Evolutionary conservation across 2,888 invertebrate genomes (phyloP).

Genomic region (Trimorus sp.): DNA sequence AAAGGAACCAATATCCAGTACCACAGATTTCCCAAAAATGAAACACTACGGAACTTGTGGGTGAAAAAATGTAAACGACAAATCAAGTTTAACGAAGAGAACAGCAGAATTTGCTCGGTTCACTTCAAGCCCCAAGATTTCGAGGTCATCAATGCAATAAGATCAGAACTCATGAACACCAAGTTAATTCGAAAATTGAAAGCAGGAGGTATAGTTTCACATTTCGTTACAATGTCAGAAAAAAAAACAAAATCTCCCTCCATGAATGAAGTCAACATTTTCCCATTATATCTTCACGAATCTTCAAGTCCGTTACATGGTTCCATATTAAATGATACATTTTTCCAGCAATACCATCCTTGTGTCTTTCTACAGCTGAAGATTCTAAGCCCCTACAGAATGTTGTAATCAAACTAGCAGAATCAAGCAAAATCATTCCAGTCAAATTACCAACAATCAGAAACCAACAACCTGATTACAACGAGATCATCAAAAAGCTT

Average conservation of each 20-base stretch:
- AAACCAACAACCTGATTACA: not conserved
- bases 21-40: constrained; percentile 37
- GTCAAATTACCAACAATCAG: not conserved
- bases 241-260: too few relatives aligned
- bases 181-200: constrained; percentile 30
- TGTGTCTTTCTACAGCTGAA: not conserved
- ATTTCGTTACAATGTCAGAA: too few relatives aligned
- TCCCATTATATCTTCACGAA: too few relatives aligned
- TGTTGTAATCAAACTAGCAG: too few relatives aligned
- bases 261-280: too few relatives aligned
- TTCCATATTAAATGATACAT: not conserved
- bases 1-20: constrained; percentile 34
- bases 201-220: constrained; percentile 21
- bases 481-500: not conserved
- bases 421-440: too few relatives aligned
- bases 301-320: too few relatives aligned
- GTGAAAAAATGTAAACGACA: constrained; percentile 22
- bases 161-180: constrained; percentile 31
- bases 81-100: constrained; percentile 28
- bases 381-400: not conserved
- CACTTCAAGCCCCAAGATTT: constrained; percentile 26
- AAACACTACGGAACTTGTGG: constrained; percentile 12
- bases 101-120: constrained; percentile 32
- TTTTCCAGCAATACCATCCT: constrained; percentile 28
- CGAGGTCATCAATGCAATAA: constrained; percentile 21